Base-by-base conservation (phyloP, 1,140 invertebrate species). In the Aphelinus atriplicis region DNA sequence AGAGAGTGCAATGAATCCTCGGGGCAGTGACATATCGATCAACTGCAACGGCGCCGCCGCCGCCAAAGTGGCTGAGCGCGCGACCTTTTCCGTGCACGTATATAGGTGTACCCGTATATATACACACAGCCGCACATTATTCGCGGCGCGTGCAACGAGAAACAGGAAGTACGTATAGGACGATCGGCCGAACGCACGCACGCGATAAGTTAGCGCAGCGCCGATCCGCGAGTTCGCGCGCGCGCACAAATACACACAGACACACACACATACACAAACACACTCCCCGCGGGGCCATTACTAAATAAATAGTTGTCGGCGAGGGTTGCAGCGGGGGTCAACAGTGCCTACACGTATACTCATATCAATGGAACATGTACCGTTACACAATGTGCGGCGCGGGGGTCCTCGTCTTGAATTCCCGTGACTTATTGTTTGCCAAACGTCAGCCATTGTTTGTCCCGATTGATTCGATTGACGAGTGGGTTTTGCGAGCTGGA, bases 11-110 rank as follows among this genome's bases (percentile, higher is more conserved):
- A 76, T 70, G 72, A 75, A 63, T 77, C 78, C 48, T 70, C 47
- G 65, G 78, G 74, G 77, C 77, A 79, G 79, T 82, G 81, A 82
- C 80, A 80, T 80, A 82, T 84, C 81, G 82, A 83, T 81, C 80
- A 78, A 78, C 76, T 61, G 43, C 63, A 43, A 60, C 57, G 10
- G 71, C 48, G 51, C 46, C 62, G 58, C 45, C 9, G 51, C 58
- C 79, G 80, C 79, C 81, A 64, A 79, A 73, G 78, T 75, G 81
- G 78, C 81, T 80, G 56, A 42, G 75, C 78, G 73, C 61, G 60
- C 74, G 77, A 65, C 61, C 61, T 72, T 72, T 68, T 3, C 46
- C 9, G 51, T 53, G 51, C 51, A 53, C 4, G 51, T 53, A 53
- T 53, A 53, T 53, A 63, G 47, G n/a, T 10, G 45, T 63, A 63